Base-by-base conservation (phyloP, 2,113 vertebrate genomes). In the Electrona antarctica region DNA sequence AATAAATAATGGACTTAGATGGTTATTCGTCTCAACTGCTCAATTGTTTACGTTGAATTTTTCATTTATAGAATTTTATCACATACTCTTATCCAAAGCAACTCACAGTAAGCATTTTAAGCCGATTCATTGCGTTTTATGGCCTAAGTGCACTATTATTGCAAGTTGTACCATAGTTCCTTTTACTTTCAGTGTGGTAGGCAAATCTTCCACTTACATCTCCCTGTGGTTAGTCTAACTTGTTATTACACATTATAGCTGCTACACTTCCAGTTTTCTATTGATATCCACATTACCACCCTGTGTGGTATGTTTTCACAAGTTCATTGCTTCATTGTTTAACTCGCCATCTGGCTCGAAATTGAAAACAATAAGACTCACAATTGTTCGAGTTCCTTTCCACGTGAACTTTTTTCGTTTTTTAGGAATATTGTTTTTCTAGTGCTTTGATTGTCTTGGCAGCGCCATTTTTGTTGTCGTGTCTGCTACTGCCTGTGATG, bases 101-200 rank as follows among this genome's bases (percentile, higher is more conserved):
- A 45, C 61, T 64, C 50, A 48, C 4, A 28, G 72, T 21, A 71
- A 69, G 58, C 14, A 10, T 14, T 74, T 76, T 62, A 48, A 74
- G 61, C 51, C 63, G 71, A 21, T 74, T 70, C 33, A 41, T 46
- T 29, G 28, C n/a, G 1, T 86, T 82, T 69, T 55, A 48, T 59
- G 7, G 13, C 46, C 64, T 49, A 13, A 74, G 69, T 75, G 59
- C 64, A 69, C 8, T 14, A n/a, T 50, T 60, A 56, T 45, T 63
- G n/a, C 50, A 56, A 67, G 55, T 83, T 90, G 87, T 88, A 89
- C 88, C 90, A 86, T 85, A 41, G 45, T 75, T 64, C 79, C 33
- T 64, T 64, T 56, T 75, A 64, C 45, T 63, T 60, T 64, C 55
- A 78, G 67, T 76, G 41, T 60, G 28, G 13, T 8, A 67, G 21